Evolutionary conservation across 2,888 invertebrate species (phyloP), one percentile per base, ranked within the genome.

Genomic region (Chaetogeoica ovagalla): DNA sequence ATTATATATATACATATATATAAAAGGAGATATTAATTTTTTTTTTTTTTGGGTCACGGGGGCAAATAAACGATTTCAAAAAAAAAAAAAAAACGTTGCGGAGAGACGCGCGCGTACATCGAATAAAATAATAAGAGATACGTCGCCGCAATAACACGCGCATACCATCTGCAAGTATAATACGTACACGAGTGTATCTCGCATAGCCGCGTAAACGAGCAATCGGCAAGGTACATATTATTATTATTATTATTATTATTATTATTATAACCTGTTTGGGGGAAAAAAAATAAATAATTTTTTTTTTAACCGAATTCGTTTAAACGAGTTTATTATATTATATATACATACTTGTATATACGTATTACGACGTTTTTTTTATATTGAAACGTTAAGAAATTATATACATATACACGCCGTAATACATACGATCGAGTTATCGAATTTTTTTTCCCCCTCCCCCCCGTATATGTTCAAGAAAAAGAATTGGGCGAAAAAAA

Each of bases 251-350:
- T n/a, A n/a, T n/a, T n/a, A n/a, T n/a, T n/a, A n/a, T n/a, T n/a
- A n/a, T n/a, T 30, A 30, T 30, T 30, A 30, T 75, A 76, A 76
- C 75, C 75, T 68, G 75, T 76, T 76, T 68, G 9, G 43, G 48
- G 43, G 48, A 48, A 76, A 68, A 76, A 30, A 30, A 2, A 30
- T 30, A 30, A 30, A 30, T 2, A 30, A 30, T 2, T 30, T 30
- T n/a, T n/a, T n/a, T n/a, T n/a, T n/a, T 43, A 59, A 76, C 75
- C 59, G 66, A 76, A 76, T 68, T 76, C n/a, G 43, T 66, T 75
- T 66, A 76, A 76, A 68, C 75, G n/a, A 76, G 75, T 76, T 76
- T 68, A 52, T n/a, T n/a, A n/a, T n/a, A n/a, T n/a, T n/a, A n/a
- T n/a, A n/a, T n/a, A n/a, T n/a, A n/a, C n/a, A n/a, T n/a, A n/a